Evolutionary conservation across 2,113 vertebrate genomes (phyloP), one percentile per base, ranked within the genome.

Genomic region (Mungos mungo): DNA sequence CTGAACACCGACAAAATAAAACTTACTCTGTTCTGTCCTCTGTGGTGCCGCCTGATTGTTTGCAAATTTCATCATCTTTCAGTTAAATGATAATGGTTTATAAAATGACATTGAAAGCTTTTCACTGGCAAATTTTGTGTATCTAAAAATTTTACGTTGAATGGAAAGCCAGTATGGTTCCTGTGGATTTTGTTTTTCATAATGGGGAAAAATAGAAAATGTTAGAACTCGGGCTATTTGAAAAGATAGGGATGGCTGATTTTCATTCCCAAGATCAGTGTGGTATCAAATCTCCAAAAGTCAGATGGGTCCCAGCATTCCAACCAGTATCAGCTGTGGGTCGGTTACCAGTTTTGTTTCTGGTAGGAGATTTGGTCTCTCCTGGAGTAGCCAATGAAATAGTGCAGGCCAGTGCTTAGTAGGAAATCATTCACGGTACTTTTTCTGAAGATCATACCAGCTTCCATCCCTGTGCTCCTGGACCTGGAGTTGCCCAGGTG

Each of bases 91-190:
- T 19, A 63, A 31, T 69, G 29, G 8, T 45, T 82, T 92, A 21
- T 66, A 74, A 89, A 97, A 80, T 72, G 38, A 71, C 35, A 90
- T 14, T 50, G 35, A 86, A 93, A 74, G 31, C 18, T 80, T 87
- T 93, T 93, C 23, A 81, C 63, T 45, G 80, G 31, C 45, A 50
- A 93, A 60, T 38, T 85, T 72, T 27, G 19, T 74, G 33, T 33
- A 85, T 95, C 63, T 89, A 74, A 85, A 92, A 85, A 90, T 33
- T 57, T 82, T 66, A 74, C 23, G 7, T 52, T 74, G 71, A 93
- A 18, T 54, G 27, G 35, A 81, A 93, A 97, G n/a, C 35, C 45
- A 38, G 0, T 54, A 35, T 57, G 35, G 5, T 63, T 80, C 33
- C 52, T 89, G 29, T 21, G 77, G 38, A 35, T 88, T 63, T 91